A percentile compares a stretch with the other conserved stretches of the same genome.
These are phyloP conservation scores for Xestia sexstrigata DNA, from an alignment of 2,888 invertebrate genomes.

Conservation along the genomic window DNA sequence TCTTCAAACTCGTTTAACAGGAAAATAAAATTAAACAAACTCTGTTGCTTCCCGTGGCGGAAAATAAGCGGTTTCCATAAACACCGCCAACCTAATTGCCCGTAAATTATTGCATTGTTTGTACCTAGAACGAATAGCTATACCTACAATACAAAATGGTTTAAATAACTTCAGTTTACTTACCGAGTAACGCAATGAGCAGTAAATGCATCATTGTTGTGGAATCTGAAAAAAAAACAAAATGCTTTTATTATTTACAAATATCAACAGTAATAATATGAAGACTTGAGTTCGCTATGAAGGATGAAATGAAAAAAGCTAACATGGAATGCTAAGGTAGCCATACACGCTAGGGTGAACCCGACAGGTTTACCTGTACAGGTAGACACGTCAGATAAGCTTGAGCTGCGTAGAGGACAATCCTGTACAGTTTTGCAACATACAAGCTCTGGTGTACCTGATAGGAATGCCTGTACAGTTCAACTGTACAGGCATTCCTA, in stretches of 20 bases:
- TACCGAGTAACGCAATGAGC: conserved; percentile 67
- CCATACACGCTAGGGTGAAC: too few relatives aligned
- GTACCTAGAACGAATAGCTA: conserved; percentile 7
- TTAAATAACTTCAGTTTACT: conserved; percentile 53
- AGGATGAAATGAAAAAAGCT: not conserved
- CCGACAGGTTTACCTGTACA: too few relatives aligned
- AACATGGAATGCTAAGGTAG: too few relatives aligned
- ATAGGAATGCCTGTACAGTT: too few relatives aligned
- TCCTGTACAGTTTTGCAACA: too few relatives aligned
- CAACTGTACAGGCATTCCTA: too few relatives aligned
- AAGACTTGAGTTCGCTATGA: not conserved
- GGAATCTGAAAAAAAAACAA: conserved; percentile 63
- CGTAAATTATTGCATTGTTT: conserved; percentile 48
- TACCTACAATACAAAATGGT: conserved; percentile 9
- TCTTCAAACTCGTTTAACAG: conserved; percentile 2
- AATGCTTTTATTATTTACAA: conserved; percentile 1
- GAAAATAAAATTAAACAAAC: conserved; percentile 30
- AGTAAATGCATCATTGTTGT: conserved; percentile 62
- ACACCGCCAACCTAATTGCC: conserved; percentile 35
- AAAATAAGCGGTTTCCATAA: conserved; percentile 48
- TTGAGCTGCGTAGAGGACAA: too few relatives aligned
- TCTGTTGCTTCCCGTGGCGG: conserved; percentile 17
- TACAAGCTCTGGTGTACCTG: too few relatives aligned
- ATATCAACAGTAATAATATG: not conserved
- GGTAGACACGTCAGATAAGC: too few relatives aligned